Evolutionary conservation across 2,797 vertebrate genomes (phyloP).

Genomic region (Rhinogobio ventralis): DNA sequence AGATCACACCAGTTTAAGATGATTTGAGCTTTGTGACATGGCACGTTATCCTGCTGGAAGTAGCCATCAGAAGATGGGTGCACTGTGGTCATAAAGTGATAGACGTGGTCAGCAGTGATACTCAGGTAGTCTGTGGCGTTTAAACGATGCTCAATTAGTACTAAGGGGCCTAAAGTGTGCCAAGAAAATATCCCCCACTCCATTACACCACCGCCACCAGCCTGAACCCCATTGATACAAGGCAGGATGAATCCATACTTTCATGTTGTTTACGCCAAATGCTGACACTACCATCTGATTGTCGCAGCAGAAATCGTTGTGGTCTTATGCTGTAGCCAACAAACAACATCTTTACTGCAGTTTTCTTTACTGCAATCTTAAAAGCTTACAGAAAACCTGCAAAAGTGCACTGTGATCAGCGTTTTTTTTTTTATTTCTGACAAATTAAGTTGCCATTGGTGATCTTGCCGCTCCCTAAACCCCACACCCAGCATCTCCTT

Average conservation of each 20-base stretch:
- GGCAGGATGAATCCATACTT: slow-evolving; percentile 45
- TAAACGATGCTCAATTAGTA: neutral
- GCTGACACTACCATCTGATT: slow-evolving; percentile 43
- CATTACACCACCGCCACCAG: neutral
- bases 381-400: neutral
- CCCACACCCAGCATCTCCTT: neutral
- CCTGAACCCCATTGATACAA: neutral
- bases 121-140: neutral
- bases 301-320: slow-evolving; percentile 31
- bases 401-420: neutral
- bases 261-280: slow-evolving; percentile 43
- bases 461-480: slow-evolving; percentile 14
- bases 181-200: neutral
- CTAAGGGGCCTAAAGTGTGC: neutral
- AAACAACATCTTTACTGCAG: neutral
- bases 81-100: neutral
- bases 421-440: slow-evolving; percentile 7
- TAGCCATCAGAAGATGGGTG: neutral
- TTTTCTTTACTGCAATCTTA: neutral
- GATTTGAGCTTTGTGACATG: neutral
- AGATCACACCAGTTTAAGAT: neutral
- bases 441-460: slow-evolving; percentile 2
- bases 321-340: neutral
- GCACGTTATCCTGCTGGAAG: neutral
- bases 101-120: neutral